Evolutionary conservation across 2,888 invertebrate species (phyloP), one percentile per base, ranked within the genome.

Genomic region (Oscheius sp.): DNA sequence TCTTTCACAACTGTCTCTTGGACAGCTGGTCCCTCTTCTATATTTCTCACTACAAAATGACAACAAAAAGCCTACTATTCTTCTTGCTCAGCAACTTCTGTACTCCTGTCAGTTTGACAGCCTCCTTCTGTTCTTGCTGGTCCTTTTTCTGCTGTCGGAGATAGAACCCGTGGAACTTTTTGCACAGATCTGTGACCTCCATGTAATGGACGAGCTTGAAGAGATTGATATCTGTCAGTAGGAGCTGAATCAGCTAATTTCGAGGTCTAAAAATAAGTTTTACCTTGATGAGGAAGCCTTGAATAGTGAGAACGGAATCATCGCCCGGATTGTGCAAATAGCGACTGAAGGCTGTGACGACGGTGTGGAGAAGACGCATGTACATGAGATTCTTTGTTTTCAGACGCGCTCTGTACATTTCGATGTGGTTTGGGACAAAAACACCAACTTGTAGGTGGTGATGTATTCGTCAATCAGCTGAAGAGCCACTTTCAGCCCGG

Each of bases 131-230:
- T 32, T 51, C 21, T 35, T 57, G 42, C 13, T 59, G 53, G 53
- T 71, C 77, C 10, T 62, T 70, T 57, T 66, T 76, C 73, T 79
- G 77, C 42, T 65, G 48, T 72, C 76, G 65, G 29, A 77, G 0
- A 57, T 76, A 78, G 55, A 80, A 82, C 68, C 85, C 85, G 60
- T 85, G 83, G 59, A 85, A 80, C 60, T 86, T 86, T 57, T 79
- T 79, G 76, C 85, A 85, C 48, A 86, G 50, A 71, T 85, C 81
- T 9, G 80, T 80, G 42, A 76, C 75, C 47, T 86, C 84, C 47
- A 86, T 76, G 71, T 86, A 86, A n/a, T 71, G 68, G 9, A 79
- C 71, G 47, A 86, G 70, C 59, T 84, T 79, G 84, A 83, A 85
- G 7, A 85, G 72, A 63, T 85, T 83, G n/a, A 86, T 73, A 9